Base-by-base conservation (phyloP, 2,888 invertebrate species). In the Ectemnius cavifrons region DNA sequence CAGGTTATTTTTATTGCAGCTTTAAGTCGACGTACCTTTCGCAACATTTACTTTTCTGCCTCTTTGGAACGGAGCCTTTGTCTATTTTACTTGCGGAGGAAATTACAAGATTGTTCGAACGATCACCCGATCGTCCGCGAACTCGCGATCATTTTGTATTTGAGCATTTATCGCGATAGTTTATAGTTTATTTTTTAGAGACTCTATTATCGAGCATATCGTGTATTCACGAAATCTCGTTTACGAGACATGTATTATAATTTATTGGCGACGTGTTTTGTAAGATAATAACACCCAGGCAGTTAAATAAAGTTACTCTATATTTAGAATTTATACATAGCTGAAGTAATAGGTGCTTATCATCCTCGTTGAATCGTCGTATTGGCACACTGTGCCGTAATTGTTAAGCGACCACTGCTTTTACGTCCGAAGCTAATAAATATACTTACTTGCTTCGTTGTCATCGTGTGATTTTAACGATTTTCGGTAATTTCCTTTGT, bases 271-370 rank as follows among this genome's bases (percentile, higher is more conserved):
- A 69, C 67, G 66, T 62, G 70, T 75, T 80, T 81, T 84, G 85
- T 84, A 83, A 85, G 71, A 84, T 85, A 84, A 78, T 76, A 37
- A 64, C 66, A 71, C 75, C 65, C 71, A 75, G 63, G 75, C 73
- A 81, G 64, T 80, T 76, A 65, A 60, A 74, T 59, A 78, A 75
- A 73, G 65, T 73, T 75, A 75, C 60, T 83, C 78, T 83, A 81
- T 79, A 83, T 81, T 83, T 81, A 83, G 73, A 69, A 70, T 81
- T 80, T 83, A 71, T 75, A 82, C 71, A 81, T 82, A 82, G 67
- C 57, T 70, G 70, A 74, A 77, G 57, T 56, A 58, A 77, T 81
- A 81, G 83, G 81, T 83, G 83, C 83, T 83, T 79, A 73, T 79
- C 73, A 75, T 77, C 65, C 69, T 65, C 63, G 66, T 77, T 75